Evolutionary conservation across 2,113 vertebrate species (phyloP).

Genomic region (Perca fluviatilis): DNA sequence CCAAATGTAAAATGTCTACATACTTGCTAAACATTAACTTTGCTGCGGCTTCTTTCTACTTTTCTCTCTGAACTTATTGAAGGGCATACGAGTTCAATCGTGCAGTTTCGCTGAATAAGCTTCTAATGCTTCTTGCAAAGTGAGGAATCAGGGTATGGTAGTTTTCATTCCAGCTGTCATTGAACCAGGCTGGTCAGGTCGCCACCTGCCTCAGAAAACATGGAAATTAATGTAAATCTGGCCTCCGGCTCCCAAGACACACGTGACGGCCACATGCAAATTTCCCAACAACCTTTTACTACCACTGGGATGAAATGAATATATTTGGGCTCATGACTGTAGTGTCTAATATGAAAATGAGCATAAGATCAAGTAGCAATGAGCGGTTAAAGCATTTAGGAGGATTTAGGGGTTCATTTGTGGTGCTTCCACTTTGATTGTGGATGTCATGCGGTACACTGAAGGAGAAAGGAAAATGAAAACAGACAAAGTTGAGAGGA

Average conservation of each 20-base stretch:
- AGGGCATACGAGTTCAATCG: background rate
- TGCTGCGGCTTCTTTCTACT: background rate
- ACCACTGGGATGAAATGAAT: slow-evolving; percentile 6
- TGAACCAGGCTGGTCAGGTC: slow-evolving; percentile 39
- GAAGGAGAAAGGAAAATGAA: background rate
- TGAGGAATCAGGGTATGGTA: slow-evolving; percentile 5
- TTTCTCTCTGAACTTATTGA: background rate
- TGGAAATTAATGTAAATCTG: slow-evolving; percentile 81
- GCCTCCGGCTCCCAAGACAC: slow-evolving; percentile 59
- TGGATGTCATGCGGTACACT: background rate
- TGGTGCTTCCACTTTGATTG: slow-evolving; percentile 5
- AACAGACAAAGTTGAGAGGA: background rate
- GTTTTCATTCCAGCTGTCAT: slow-evolving; percentile 2
- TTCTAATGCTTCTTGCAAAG: slow-evolving; percentile 15
- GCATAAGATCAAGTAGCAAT: slow-evolving; percentile 11
- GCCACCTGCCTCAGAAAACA: slow-evolving; percentile 53
- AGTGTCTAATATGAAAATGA: slow-evolving; percentile 13
- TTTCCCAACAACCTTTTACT: slow-evolving; percentile 48
- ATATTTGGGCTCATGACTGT: background rate
- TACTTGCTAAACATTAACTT: background rate
- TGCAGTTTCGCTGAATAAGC: slow-evolving; percentile 25
- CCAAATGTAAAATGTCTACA: slow-evolving; percentile 2
- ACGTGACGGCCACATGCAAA: slow-evolving; percentile 73
- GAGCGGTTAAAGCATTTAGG: background rate
- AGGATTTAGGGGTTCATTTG: background rate